A percentile compares a stretch with the other conserved stretches of the same genome.
Conservation (phyloP, 2,888 invertebrate genomes). For the Anticlea derivata region DNA sequence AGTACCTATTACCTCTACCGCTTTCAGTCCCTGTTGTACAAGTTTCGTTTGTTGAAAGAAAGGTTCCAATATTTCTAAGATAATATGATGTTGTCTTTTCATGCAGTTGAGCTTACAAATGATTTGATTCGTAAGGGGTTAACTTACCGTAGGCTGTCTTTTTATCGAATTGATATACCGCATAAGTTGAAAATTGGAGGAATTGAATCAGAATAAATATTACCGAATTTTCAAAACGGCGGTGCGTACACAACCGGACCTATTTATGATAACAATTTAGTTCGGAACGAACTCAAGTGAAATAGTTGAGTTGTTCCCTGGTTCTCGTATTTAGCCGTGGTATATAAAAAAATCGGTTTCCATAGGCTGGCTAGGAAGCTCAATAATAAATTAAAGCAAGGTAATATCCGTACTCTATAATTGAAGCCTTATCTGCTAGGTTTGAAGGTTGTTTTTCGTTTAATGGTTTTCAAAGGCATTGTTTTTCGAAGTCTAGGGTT, state of each 20-base stretch:
- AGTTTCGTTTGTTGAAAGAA: conserved; percentile 13
- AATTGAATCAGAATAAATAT: no score
- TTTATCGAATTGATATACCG: no score
- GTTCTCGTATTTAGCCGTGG: not conserved
- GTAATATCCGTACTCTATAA: not conserved
- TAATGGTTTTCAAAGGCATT: conserved; percentile 16
- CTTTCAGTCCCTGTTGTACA: no score
- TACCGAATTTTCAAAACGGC: no score
- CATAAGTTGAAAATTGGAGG: no score
- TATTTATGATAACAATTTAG: not conserved
- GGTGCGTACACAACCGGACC: not conserved
- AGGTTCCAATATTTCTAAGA: conserved; percentile 16
- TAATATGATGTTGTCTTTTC: no score
- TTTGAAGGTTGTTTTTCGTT: conserved; percentile 14
- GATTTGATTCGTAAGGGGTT: no score
- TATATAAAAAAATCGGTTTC: not conserved
- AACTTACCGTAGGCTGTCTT: no score
- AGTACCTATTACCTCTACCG: no score
- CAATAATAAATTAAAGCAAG: conserved; percentile 36
- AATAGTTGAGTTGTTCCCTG: not conserved
- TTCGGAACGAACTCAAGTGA: not conserved
- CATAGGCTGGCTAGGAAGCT: conserved; percentile 32
- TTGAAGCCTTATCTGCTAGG: not conserved
- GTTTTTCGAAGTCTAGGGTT: conserved; percentile 33
- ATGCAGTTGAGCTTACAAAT: no score